Conservation (phyloP, 2,113 vertebrate species). For the Upupa epops region DNA sequence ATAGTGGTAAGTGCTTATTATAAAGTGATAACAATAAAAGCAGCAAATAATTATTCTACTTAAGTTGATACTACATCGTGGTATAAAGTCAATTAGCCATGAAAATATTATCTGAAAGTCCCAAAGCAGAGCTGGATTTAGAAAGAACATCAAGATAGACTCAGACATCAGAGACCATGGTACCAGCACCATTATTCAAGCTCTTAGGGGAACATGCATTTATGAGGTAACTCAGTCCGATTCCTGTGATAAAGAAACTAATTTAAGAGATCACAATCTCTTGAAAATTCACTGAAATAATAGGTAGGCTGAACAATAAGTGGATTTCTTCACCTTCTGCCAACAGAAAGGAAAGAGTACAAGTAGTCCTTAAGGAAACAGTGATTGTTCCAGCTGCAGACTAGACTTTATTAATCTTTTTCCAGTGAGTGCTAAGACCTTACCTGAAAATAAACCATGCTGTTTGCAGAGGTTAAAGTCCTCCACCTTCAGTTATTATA, state of each 20-base stretch:
- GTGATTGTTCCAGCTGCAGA: neutral
- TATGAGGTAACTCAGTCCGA: neutral
- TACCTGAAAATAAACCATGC: neutral
- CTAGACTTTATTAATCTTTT: neutral
- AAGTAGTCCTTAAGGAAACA: neutral
- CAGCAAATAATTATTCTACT: constrained; percentile 45
- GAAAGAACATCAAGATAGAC: neutral
- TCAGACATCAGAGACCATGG: neutral
- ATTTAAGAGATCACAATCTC: neutral
- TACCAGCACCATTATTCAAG: neutral
- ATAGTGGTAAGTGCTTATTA: constrained; percentile 17
- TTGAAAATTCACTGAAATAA: neutral
- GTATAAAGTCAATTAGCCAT: constrained; percentile 28
- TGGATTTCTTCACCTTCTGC: neutral
- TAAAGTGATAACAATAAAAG: constrained; percentile 36
- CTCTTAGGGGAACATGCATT: neutral
- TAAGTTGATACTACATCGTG: neutral
- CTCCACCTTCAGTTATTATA: neutral
- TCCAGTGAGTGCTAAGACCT: neutral
- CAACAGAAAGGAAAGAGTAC: neutral
- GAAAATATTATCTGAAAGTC: neutral
- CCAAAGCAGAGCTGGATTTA: neutral
- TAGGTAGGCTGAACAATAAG: neutral
- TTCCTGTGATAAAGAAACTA: neutral
- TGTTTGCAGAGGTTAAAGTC: neutral